Evolutionary conservation across 2,888 invertebrate species (phyloP), one percentile per base, ranked within the genome.

Genomic region (Pilophorus perplexus): DNA sequence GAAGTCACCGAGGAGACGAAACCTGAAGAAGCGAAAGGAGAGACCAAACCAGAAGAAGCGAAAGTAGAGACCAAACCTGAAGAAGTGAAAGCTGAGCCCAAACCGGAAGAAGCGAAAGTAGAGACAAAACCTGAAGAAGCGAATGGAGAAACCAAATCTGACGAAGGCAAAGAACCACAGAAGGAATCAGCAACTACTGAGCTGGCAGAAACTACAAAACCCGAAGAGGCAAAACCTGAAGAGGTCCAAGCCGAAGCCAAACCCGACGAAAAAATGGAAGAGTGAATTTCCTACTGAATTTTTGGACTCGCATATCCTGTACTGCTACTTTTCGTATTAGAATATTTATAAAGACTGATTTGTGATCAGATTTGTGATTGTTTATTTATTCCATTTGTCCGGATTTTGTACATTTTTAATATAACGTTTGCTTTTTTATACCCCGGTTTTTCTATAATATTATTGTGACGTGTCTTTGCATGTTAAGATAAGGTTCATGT

Each of bases 201-300:
- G 27, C 14, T 18, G 27, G 14, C 28, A 27, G 54, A 54, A 54
- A 14, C n/a, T 12, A 20, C 54, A 2, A 33, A 14, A 10, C 18
- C 44, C 18, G 44, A 14, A 18, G 44, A 14, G 18, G 8, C 6
- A 14, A 44, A 44, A 18, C 20, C 6, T 2, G 46, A 46, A 46
- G 46, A 46, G 23, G n/a, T n/a, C n/a, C n/a, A n/a, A n/a, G n/a
- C n/a, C n/a, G n/a, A n/a, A n/a, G n/a, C n/a, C n/a, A n/a, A n/a
- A n/a, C n/a, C n/a, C n/a, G n/a, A n/a, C n/a, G n/a, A n/a, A n/a
- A 46, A 46, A 23, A 46, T 46, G 46, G 46, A 46, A 46, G 46
- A 25, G 46, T 25, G 46, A n/a, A n/a, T n/a, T n/a, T n/a, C n/a
- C n/a, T n/a, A n/a, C 14, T 46, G 25, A 46, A 46, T 46, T 1